Evolutionary conservation across 2,797 vertebrate genomes (phyloP).

Genomic region (Amphiprion clarkii): DNA sequence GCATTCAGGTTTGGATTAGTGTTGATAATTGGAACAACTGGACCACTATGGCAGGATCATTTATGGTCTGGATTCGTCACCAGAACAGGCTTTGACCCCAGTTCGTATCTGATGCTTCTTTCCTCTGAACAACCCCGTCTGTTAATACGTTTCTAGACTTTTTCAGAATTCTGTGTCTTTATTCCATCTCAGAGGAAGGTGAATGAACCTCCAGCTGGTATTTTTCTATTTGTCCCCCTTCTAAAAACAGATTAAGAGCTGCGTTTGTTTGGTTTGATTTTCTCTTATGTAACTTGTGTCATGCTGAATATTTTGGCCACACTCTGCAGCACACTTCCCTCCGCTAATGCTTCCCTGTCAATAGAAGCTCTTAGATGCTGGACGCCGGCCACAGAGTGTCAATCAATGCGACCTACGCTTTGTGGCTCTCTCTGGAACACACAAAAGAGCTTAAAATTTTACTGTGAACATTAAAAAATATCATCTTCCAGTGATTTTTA

Average conservation of each 20-base stretch:
- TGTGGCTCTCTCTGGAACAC: slow-evolving; percentile 16
- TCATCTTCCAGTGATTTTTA: neutral
- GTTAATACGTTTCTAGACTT: slow-evolving; percentile 4
- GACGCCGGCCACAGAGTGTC: slow-evolving; percentile 21
- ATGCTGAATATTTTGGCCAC: neutral
- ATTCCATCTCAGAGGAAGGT: neutral
- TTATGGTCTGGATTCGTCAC: too few species aligned
- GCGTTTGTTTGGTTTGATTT: slow-evolving; percentile 13
- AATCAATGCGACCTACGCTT: slow-evolving; percentile 37
- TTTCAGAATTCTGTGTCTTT: neutral
- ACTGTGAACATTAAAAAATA: neutral
- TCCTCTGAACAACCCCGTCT: neutral
- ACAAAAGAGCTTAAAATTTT: neutral
- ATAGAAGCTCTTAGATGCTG: slow-evolving; percentile 22
- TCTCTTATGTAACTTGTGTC: slow-evolving; percentile 21
- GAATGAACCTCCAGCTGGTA: neutral
- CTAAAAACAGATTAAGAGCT: neutral
- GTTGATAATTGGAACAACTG: too few species aligned
- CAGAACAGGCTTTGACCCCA: neutral
- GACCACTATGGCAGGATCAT: too few species aligned
- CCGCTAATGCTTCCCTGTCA: slow-evolving; percentile 25
- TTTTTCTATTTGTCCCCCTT: neutral
- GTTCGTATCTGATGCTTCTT: neutral
- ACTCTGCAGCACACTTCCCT: slow-evolving; percentile 2
- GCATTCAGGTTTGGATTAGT: too few species aligned